Base-by-base conservation (phyloP, 1,140 invertebrate genomes). In the Lithobius niger region DNA sequence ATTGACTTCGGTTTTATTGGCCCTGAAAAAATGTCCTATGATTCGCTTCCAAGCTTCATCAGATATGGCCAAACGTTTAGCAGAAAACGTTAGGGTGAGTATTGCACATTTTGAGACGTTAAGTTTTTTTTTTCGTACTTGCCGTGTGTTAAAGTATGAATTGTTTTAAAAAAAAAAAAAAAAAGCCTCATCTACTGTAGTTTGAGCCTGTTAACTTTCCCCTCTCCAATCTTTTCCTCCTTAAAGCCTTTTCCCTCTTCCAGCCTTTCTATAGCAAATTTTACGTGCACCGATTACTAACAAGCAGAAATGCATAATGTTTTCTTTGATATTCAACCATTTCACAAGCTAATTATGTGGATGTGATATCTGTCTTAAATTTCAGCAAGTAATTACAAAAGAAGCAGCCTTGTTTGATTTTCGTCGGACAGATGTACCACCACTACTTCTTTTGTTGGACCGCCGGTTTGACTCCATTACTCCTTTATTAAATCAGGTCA, bases 391-490 rank as follows among this genome's bases (percentile, higher is more conserved):
- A 44, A 79, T 94, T 59, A 82, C 80, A 28, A 86, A 93, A 71
- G 91, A 97, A 71, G 83, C 86, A 10, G 79, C 77, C 45, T 73
- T 95, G 0, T 91, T 95, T 71, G 82, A 94, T 65, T 90, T 88
- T 67, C 77, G 83, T 31, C 76, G 82, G 61, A 77, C 82, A 25
- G 81, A 79, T 67, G 73, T 80, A 0, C 74, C 79, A 2, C 84
- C 91, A 1, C 68, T 93, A 56, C 66, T 98, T 52, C 66, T 98
- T 1, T 86, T 98, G 59, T 65, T 98, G 15, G 94, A 97, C 67
- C 76, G 94, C 61, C 75, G 86, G 64, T 86, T 90, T 69, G 97
- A 99, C 77, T 84, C 92, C 0, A 82, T 99, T 0, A 97, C 97
- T 1, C 96, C 96, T 0, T 70, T 99, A 45, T 70, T 99, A n/a